A percentile compares a stretch with the other conserved stretches of the same genome.
phyloP scores from a whole-genome alignment of 2,113 vertebrate genomes.

The Ailurus styani region DNA sequence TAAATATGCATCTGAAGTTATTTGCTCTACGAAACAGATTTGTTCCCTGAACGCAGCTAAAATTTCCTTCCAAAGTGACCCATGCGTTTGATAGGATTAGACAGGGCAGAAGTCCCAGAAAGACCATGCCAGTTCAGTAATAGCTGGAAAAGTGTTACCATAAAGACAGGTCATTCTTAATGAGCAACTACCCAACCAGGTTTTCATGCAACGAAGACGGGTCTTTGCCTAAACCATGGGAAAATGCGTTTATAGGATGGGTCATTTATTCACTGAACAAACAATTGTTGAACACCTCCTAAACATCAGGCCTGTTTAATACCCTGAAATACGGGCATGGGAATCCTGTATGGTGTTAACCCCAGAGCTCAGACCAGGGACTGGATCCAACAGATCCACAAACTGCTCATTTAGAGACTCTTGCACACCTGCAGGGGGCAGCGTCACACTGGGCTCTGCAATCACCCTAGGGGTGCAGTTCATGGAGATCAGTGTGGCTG shows the following conservation, averaged over 20 bases:
- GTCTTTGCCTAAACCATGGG: not conserved
- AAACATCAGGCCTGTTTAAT: not conserved
- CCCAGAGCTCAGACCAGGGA: not conserved
- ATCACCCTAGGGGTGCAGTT: not conserved
- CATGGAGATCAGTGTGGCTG: not conserved
- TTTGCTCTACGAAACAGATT: not conserved
- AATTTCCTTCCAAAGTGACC: not conserved
- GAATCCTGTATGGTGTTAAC: not conserved
- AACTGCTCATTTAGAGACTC: not conserved
- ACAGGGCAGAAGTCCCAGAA: not conserved
- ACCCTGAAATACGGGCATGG: not conserved
- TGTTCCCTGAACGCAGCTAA: not conserved
- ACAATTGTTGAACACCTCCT: not conserved
- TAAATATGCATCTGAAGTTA: not conserved
- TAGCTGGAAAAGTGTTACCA: not conserved
- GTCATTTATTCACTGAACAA: not conserved
- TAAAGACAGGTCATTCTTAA: not conserved
- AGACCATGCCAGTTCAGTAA: not conserved
- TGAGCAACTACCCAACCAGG: not conserved
- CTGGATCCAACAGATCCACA: not conserved
- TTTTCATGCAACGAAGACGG: not conserved
- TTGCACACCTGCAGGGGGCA: not conserved
- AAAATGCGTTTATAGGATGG: not conserved
- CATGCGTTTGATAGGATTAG: not conserved
- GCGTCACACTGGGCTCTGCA: accelerated